phyloP scores from a whole-genome alignment of 2,888 invertebrate species.

The Microctonus aethiopoides region DNA sequence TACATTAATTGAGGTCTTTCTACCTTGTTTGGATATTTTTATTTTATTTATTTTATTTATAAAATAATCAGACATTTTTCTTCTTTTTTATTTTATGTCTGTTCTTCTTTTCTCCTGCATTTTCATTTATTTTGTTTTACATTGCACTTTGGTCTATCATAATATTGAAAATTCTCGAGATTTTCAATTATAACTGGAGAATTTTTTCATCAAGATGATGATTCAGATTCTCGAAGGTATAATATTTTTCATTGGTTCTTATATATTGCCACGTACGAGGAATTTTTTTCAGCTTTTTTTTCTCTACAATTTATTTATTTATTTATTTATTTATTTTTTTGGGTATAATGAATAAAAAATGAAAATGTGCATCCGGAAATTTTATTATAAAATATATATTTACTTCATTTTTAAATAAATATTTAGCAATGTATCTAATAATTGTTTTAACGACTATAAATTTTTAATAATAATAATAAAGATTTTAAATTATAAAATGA shows the following conservation, averaged over 20 bases:
- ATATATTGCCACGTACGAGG: constrained; percentile 26
- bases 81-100: not conserved
- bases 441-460: no score
- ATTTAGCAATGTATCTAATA: no score
- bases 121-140: not conserved
- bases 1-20: not conserved
- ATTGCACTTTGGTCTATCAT: not conserved
- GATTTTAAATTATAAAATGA: no score
- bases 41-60: no score
- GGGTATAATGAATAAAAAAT: no score
- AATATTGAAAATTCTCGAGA: constrained; percentile 24
- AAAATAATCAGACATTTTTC: not conserved
- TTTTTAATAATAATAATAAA: no score
- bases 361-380: constrained; percentile 32
- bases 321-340: not conserved
- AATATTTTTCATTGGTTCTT: constrained; percentile 35
- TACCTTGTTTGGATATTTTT: not conserved
- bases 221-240: constrained; percentile 26
- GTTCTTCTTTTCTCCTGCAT: no score
- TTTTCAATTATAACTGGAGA: constrained; percentile 25
- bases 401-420: not conserved
- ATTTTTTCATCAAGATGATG: constrained; percentile 31
- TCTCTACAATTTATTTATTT: not conserved
- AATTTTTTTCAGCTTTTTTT: constrained; percentile 13
- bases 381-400: constrained; percentile 31